Evolutionary conservation across 2,888 invertebrate genomes (phyloP).

Genomic region (Blastobasis adustella): DNA sequence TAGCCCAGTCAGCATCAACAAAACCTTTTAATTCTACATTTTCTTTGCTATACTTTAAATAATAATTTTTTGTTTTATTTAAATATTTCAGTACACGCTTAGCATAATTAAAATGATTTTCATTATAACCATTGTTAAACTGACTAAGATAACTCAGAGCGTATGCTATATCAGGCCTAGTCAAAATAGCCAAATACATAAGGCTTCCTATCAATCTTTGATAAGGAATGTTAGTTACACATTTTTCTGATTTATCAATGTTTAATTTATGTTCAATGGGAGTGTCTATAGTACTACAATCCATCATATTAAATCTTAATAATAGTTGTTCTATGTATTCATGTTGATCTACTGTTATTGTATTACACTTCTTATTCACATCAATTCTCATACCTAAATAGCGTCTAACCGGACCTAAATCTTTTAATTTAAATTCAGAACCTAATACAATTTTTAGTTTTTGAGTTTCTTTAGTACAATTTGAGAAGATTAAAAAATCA

Average conservation of each 20-base stretch:
- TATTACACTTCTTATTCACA: constrained; percentile 1
- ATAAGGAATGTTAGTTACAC: constrained; percentile 8
- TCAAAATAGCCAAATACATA: constrained; percentile 8
- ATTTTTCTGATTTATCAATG: constrained; percentile 2
- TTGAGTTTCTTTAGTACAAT: constrained; percentile 2
- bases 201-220: constrained; percentile 10
- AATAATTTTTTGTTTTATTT: constrained; percentile 6
- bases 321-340: constrained; percentile 6
- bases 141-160: constrained; percentile 7
- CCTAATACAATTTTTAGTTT: neutral
- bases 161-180: constrained; percentile 7
- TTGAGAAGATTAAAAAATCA: constrained; percentile 17
- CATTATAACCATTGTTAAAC: constrained; percentile 7
- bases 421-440: constrained; percentile 9
- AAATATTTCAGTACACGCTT: neutral
- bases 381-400: constrained; percentile 8
- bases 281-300: constrained; percentile 8
- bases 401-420: constrained; percentile 6
- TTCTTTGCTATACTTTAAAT: constrained; percentile 8
- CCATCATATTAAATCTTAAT: constrained; percentile 5
- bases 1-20: constrained; percentile 12
- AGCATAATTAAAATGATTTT: constrained; percentile 10
- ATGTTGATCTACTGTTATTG: constrained; percentile 7
- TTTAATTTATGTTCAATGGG: constrained; percentile 10
- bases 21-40: constrained; percentile 2